Evolutionary conservation across 2,797 vertebrate species (phyloP).

Genomic region (Spinus olivaceus): DNA sequence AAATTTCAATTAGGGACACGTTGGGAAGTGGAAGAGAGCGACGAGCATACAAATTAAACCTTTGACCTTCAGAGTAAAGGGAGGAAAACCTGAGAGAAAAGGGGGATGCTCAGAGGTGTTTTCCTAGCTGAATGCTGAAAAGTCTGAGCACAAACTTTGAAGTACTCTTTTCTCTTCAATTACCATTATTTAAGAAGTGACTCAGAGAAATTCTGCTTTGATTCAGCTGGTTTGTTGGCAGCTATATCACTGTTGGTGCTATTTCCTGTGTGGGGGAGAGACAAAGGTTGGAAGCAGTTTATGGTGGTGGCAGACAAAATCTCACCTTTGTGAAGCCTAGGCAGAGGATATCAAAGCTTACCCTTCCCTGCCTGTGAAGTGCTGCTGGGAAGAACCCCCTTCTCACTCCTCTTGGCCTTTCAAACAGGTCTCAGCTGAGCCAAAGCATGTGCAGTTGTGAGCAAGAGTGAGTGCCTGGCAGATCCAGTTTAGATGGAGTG

Average conservation of each 20-base stretch:
- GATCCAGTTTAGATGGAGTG: too few species aligned
- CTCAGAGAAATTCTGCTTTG: background rate
- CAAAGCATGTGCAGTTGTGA: background rate
- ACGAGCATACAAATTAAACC: constrained; percentile 74
- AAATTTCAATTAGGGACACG: constrained; percentile 78
- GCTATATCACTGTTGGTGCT: background rate
- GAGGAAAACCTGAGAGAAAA: constrained; percentile 52
- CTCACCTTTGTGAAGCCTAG: background rate
- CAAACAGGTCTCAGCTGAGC: background rate
- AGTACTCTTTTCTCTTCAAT: background rate
- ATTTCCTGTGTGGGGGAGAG: background rate
- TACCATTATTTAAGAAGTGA: background rate
- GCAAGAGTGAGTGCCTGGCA: too few species aligned
- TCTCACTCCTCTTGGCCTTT: background rate
- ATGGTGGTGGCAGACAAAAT: background rate
- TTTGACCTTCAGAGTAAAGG: constrained; percentile 76
- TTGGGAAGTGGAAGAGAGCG: constrained; percentile 68
- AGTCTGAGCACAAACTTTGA: background rate
- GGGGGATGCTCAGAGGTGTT: constrained; percentile 18
- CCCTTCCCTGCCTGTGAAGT: background rate
- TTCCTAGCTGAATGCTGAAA: background rate
- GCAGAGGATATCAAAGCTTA: background rate
- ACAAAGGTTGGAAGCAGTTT: background rate
- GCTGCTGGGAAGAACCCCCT: background rate
- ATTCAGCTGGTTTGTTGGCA: too few species aligned